Conservation (phyloP, 1,140 invertebrate genomes). For the Drosophila cardini region DNA sequence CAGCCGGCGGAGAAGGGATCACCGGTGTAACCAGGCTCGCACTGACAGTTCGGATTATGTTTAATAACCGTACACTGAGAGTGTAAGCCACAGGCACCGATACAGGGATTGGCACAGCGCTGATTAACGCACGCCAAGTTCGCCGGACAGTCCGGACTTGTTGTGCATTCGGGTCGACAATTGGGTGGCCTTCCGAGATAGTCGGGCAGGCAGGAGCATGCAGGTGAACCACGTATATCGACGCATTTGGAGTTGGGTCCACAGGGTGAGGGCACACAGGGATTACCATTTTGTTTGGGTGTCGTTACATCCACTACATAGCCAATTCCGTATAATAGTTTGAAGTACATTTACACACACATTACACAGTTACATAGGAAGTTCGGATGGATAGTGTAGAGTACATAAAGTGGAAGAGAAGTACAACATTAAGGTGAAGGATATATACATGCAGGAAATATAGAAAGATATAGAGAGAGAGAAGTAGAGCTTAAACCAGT, state of each 20-base stretch:
- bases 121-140: conserved; percentile 91
- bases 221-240: conserved; percentile 88
- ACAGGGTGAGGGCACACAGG: conserved; percentile 90
- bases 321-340: conserved; percentile 45
- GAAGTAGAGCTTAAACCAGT: conserved; percentile 33
- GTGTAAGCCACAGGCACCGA: conserved; percentile 90
- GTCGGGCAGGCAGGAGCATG: conserved; percentile 90
- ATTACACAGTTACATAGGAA: conserved; percentile 62
- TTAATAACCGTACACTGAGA: conserved; percentile 91
- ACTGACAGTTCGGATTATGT: conserved; percentile 90
- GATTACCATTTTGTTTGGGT: conserved; percentile 75
- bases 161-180: conserved; percentile 91
- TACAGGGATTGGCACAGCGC: conserved; percentile 92
- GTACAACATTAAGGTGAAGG: conserved; percentile 62
- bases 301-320: conserved; percentile 67
- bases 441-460: conserved; percentile 73
- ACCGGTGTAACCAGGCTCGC: conserved; percentile 90
- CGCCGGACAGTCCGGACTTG: conserved; percentile 90
- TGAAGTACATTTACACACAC: conserved; percentile 49
- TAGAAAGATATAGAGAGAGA: conserved; percentile 32
- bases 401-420: conserved; percentile 56
- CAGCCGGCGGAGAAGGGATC: conserved; percentile 90
- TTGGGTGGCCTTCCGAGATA: conserved; percentile 92
- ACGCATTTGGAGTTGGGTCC: conserved; percentile 92
- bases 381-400: conserved; percentile 60